Base-by-base conservation (phyloP, 2,113 vertebrate species). In the Otus sunia region DNA sequence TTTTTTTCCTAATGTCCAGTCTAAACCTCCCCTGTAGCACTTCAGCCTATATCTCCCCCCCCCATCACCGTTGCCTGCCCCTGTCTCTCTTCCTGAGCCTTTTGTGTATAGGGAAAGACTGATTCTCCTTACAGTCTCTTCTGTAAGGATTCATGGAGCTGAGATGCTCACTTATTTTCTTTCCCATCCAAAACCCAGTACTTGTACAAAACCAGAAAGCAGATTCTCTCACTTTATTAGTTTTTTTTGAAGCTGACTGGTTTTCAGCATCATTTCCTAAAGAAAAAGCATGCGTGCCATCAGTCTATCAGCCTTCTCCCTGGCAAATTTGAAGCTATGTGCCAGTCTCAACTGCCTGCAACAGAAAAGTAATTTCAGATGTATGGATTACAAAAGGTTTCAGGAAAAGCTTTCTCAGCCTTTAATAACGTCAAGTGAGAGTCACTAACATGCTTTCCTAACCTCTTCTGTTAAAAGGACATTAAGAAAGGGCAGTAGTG, bases 11-110 rank as follows among this genome's bases (percentile, higher is more conserved):
- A 45, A 45, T 45, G 43, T 45, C 43, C 17, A 6, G 17, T 45
- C 43, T 45, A 45, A 45, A 45, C 43, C 16, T 45, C 43, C 43
- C 43, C 43, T 53, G 26, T 23, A 69, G 47, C 11, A 43, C n/a
- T 58, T 76, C 41, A 87, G 41, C 41, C n/a, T 6, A 0, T n/a
- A n/a, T 76, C 23, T 75, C 10, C 8, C 55, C 10, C 8, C 55
- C 22, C 20, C 0, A 2, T 27, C 45, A 45, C 10, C 34, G 11
- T 16, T 53, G 10, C 45, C 11, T 7, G 3, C 4, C 4, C 22
- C 37, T 10, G n/a, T 55, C 34, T 21, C 19, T 63, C 55, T 80
- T 73, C n/a, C 36, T 3, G 4, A 76, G 19, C 9, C 43, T 91
- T 85, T 62, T 34, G 5, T n/a, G 10, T 55, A 36, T 9, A 32